Evolutionary conservation across 2,797 vertebrate genomes (phyloP), one percentile per base, ranked within the genome.

Genomic region (Enteromius afrohamiltoni): DNA sequence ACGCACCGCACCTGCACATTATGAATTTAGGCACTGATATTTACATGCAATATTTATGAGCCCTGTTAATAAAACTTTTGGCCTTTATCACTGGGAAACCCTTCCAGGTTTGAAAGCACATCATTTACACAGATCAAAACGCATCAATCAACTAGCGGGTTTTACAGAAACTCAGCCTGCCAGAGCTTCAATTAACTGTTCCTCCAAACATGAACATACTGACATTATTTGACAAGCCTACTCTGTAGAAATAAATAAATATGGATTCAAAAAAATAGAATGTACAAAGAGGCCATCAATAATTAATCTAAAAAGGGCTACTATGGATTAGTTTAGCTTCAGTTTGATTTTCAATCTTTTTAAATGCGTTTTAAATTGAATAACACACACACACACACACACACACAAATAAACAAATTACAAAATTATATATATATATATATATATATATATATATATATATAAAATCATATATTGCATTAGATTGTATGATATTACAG

Each of bases 1-100:
- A 4, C 37, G 23, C 53, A 58, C 80, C 65, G 83, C 83, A 86
- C 84, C 74, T 69, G 81, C 21, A 45, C 53, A 34, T 45, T 68
- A 81, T 80, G 58, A 64, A 71, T 9, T 69, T 6, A 4, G 58
- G 58, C 60, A 64, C n/a, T 64, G 79, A 86, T 87, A 84, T 85
- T 88, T 83, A 76, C 58, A 10, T 17, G 21, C 83, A 68, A 85
- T 81, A 70, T 67, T 85, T 71, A 87, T 84, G 34, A 78, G 62
- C 53, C 6, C 51, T 23, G 14, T 42, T 79, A 79, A 82, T 88
- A 16, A 82, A 77, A 83, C 65, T 31, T 73, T 67, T 80, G n/a
- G 26, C 10, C 68, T 74, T 64, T 71, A 42, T 45, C 62, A 75
- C 9, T 1, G 17, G 3, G 34, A 42, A 55, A 53, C 4, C 16